Base-by-base conservation (phyloP, 2,888 invertebrate species). In the Petrolisthes cinctipes region DNA sequence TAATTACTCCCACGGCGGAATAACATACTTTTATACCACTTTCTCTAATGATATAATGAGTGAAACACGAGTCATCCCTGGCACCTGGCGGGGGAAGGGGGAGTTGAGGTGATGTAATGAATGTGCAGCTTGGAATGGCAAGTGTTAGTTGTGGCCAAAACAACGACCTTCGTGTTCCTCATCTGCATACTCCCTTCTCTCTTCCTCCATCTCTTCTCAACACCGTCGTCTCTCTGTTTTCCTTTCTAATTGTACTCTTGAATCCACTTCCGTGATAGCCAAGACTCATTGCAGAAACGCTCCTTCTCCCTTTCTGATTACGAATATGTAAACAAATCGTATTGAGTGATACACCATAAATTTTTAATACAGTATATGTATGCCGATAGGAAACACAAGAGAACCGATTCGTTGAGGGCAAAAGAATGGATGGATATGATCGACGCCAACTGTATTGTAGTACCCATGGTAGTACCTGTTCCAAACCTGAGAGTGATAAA, bases 21-120 rank as follows among this genome's bases (percentile, higher is more conserved):
- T 73, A 68, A 83, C 76, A 83, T 82, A 78, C 82, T 82, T 86
- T 86, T 83, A 86, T 83, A 78, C 78, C 78, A 57, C 51, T 83
- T 83, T 86, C 37, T 37, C 37, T 86, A 86, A 86, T 86, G 73
- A 78, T 78, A 57, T 78, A 66, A 82, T 68, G 75, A 83, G 86
- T 54, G 86, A 83, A 86, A 83, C 82, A 86, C 76, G 78, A 82
- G 76, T 78, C 71, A 51, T 68, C 54, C 57, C 54, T 37, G 37
- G 37, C 37, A 53, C 53, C 53, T 53, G 51, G 76, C 51, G 76
- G 14, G 53, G 83, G 23, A 37, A 56, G 37, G 66, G 56, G 83
- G 23, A 57, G 75, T 17, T 56, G 54, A 54, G 54, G 37, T n/a
- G 78, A 54, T n/a, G 85, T 78, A 79, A 78, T 79, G 53, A 56